phyloP scores from a whole-genome alignment of 2,888 invertebrate species.

The Auanema sp. region DNA sequence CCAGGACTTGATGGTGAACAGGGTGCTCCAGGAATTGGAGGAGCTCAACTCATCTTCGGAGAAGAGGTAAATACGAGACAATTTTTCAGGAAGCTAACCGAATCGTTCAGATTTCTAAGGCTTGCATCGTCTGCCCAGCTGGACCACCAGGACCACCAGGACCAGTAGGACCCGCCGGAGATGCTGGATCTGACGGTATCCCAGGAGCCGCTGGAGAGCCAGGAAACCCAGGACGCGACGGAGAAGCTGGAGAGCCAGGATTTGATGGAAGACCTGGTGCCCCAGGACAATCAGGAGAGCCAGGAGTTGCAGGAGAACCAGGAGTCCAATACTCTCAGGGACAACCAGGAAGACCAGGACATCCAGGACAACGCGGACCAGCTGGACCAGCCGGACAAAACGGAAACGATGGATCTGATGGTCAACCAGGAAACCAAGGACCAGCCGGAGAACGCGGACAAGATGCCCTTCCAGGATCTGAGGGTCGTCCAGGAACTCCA shows the following conservation, averaged over 20 bases:
- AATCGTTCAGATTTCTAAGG: not conserved
- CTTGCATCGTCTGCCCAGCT: conserved; percentile 35
- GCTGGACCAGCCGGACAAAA: conserved; percentile 32
- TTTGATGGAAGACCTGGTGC: conserved; percentile 36
- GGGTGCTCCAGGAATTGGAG: not conserved
- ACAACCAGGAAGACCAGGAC: conserved; percentile 34
- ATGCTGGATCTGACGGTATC: conserved; percentile 25
- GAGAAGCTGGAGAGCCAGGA: conserved; percentile 38
- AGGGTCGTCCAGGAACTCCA: conserved; percentile 29
- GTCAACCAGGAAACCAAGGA: conserved; percentile 35
- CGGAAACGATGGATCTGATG: conserved; percentile 34
- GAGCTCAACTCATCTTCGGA: not conserved
- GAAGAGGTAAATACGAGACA: no score
- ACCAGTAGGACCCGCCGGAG: conserved; percentile 23
- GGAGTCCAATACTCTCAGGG: conserved; percentile 32
- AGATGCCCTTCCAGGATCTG: conserved; percentile 28
- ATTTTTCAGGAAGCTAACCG: no score
- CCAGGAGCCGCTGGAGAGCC: conserved; percentile 32
- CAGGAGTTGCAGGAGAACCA: conserved; percentile 35
- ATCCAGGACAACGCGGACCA: conserved; percentile 32
- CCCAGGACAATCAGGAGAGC: conserved; percentile 35
- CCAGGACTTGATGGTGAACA: not conserved
- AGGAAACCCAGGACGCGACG: conserved; percentile 40
- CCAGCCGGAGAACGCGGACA: conserved; percentile 31
- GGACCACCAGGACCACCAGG: conserved; percentile 33